Conservation (phyloP, 2,888 invertebrate genomes). For the Microplitis manilae region DNA sequence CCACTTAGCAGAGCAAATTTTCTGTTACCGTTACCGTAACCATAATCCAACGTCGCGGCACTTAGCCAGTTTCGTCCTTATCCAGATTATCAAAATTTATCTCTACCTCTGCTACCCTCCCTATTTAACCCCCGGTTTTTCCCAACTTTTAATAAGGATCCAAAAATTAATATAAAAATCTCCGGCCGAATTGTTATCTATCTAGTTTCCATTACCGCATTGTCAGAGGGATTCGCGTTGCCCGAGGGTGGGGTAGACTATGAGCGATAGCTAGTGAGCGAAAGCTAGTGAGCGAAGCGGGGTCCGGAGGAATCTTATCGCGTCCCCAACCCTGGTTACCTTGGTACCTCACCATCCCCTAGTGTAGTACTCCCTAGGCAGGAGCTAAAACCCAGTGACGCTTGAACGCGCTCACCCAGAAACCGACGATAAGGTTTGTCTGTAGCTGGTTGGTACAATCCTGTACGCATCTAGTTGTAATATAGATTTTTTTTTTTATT, state of each 20-base stretch:
- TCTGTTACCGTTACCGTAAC: not conserved
- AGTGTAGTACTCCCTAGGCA: conserved; percentile 34
- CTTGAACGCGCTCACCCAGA: conserved; percentile 69
- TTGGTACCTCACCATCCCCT: conserved; percentile 41
- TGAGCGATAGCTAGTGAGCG: conserved; percentile 43
- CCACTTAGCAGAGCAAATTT: no score
- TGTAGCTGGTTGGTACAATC: conserved; percentile 54
- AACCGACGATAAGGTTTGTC: conserved; percentile 70
- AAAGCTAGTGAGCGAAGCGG: conserved; percentile 41
- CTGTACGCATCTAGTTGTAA: conserved; percentile 41
- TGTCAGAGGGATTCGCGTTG: conserved; percentile 49
- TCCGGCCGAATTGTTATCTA: conserved; percentile 43
- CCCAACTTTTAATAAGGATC: no score
- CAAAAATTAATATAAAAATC: no score
- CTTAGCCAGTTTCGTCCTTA: no score
- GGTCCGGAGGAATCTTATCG: conserved; percentile 61
- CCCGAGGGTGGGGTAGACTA: conserved; percentile 40
- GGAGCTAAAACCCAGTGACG: conserved; percentile 68
- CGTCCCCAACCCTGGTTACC: conserved; percentile 52
- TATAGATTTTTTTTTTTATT: conserved; percentile 40
- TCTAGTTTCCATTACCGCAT: conserved; percentile 64
- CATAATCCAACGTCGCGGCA: no score
- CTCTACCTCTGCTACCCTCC: no score
- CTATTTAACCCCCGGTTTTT: no score
- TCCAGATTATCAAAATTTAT: no score